Base-by-base conservation (phyloP, 2,797 vertebrate genomes). In the Onychomys arenicola region DNA sequence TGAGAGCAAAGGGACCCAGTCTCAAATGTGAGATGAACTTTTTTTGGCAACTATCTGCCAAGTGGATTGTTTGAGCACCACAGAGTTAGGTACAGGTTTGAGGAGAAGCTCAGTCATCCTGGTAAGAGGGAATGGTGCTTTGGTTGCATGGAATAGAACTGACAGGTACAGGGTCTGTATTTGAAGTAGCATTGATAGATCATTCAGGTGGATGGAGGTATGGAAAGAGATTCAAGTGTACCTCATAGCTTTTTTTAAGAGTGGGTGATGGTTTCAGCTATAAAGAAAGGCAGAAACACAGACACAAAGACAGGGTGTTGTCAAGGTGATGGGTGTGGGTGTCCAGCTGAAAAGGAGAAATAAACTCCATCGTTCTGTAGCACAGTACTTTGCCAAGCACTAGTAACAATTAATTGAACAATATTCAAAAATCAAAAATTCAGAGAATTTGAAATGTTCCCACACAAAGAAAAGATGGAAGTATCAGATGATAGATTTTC, bases 261-360 rank as follows among this genome's bases (percentile, higher is more conserved):
- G n/a, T 55, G 12, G 19, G 3, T 25, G 19, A 57, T 4, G 12
- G 6, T n/a, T 1, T 29, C 29, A 63, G 49, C 82, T 67, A 46
- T 17, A 40, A 37, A 71, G 29, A 89, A 19, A 63, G 43, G 69
- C 21, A 32, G 23, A 34, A 73, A 46, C 27, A 57, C 25, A 78
- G 46, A 46, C 17, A 25, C 46, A 80, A 61, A 75, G 57, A 34
- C 7, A 2, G 23, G 8, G 9, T 3, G n/a, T 13, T 63, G 57
- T 4, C 29, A 10, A 63, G 55, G 9, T 8, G 34, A 82, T 37
- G 34, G 55, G 21, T 7, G 0, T 2, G 5, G 21, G 2, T 9
- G 1, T 82, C 21, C 23, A 82, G 12, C 21, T 59, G 6, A 14
- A 59, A 9, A 82, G 21, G 3, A 52, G 49, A 52, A 59, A 40